A percentile compares a stretch with the other conserved stretches of the same genome.
phyloP scores from a whole-genome alignment of 2,797 vertebrate genomes.

The Allobates femoralis region DNA sequence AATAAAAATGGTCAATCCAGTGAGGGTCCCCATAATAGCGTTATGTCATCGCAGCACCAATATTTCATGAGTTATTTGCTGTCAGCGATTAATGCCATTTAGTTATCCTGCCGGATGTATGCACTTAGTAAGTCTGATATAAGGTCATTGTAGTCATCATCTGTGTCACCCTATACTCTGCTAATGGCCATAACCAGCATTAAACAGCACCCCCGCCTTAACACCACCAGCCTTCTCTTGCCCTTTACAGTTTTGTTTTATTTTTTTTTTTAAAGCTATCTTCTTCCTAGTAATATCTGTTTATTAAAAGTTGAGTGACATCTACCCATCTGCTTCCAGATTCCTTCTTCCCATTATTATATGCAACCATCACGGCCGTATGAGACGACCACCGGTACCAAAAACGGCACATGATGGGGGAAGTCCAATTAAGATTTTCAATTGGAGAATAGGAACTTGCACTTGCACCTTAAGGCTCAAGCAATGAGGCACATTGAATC shows the following conservation, averaged over 20 bases:
- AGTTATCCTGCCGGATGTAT: background rate
- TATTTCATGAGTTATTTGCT: slow-evolving; percentile 16
- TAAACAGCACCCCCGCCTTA: background rate
- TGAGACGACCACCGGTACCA: no score
- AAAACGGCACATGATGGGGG: no score
- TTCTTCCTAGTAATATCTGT: no score
- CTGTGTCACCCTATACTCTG: background rate
- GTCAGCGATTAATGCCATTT: slow-evolving; percentile 13
- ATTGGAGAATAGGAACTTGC: no score
- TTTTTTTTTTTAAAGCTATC: no score
- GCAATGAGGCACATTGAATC: background rate
- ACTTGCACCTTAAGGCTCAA: no score
- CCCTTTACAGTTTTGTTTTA: no score
- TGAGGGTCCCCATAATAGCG: background rate
- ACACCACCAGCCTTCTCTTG: background rate
- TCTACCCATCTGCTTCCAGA: no score
- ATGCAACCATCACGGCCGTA: no score
- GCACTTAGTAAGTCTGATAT: background rate
- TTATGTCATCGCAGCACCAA: slow-evolving; percentile 28
- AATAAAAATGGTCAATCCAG: background rate
- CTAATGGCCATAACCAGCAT: background rate
- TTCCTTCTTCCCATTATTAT: no score
- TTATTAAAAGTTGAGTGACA: no score
- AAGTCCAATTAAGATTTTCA: no score
- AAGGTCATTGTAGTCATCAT: slow-evolving; percentile 25